phyloP scores from a whole-genome alignment of 2,113 vertebrate genomes.

The Meleagris gallopavo region DNA sequence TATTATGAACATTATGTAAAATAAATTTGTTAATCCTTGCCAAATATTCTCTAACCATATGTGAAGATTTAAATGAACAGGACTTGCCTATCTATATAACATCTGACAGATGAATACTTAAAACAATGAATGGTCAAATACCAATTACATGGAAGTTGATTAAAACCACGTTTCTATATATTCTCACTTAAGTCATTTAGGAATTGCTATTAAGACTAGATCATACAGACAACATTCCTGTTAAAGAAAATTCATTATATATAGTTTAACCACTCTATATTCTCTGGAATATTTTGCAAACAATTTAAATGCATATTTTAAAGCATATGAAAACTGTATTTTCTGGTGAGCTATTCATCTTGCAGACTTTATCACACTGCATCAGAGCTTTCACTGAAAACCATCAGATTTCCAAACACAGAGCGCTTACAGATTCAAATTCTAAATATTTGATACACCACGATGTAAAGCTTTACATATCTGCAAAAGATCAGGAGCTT shows the following conservation, averaged over 20 bases:
- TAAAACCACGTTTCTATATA: neutral
- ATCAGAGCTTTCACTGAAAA: constrained; percentile 9
- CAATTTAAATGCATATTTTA: constrained; percentile 1
- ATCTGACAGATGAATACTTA: neutral
- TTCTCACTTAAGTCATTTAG: neutral
- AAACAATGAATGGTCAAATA: neutral
- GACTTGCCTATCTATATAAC: neutral
- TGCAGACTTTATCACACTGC: neutral
- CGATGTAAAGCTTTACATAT: constrained; percentile 24
- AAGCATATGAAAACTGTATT: constrained; percentile 25
- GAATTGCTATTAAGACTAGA: neutral
- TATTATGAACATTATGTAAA: neutral
- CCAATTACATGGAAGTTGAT: neutral
- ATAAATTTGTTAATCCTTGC: neutral
- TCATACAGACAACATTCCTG: neutral
- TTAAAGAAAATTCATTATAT: neutral
- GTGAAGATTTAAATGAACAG: neutral
- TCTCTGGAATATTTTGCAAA: constrained; percentile 24
- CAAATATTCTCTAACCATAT: neutral
- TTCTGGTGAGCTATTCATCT: neutral
- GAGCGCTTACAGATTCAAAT: neutral
- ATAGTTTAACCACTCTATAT: neutral
- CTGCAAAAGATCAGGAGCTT: constrained; percentile 12
- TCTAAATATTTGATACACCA: constrained; percentile 27
- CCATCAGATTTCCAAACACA: constrained; percentile 26